phyloP scores from a whole-genome alignment of 2,797 vertebrate species.

The Muscicapa comitata region DNA sequence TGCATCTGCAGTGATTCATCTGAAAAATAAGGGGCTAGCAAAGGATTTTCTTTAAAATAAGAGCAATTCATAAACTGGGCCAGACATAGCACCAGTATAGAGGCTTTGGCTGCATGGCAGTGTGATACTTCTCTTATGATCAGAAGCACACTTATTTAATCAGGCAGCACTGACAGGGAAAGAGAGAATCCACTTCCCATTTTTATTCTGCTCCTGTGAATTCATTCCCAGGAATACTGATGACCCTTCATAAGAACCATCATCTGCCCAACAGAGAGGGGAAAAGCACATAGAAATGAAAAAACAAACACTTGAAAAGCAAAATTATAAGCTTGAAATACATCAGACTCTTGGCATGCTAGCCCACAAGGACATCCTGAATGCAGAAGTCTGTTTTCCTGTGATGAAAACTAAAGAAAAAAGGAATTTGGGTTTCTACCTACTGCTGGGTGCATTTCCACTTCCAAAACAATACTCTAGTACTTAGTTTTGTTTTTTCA shows the following conservation, averaged over 20 bases:
- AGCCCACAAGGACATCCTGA: neutral
- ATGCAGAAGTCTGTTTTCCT: neutral
- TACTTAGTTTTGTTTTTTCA: neutral
- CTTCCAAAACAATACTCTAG: neutral
- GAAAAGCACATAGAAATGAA: neutral
- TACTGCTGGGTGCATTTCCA: neutral
- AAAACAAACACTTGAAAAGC: neutral
- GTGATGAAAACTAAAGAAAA: neutral
- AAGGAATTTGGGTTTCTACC: neutral
- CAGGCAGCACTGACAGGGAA: neutral
- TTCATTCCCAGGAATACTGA: neutral
- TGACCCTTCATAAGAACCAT: neutral
- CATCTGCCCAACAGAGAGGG: neutral
- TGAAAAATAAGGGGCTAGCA: neutral
- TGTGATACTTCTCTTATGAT: fast-evolving
- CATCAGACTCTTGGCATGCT: neutral
- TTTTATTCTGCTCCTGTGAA: neutral
- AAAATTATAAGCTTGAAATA: neutral
- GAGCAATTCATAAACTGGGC: neutral
- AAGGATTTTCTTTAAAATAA: neutral
- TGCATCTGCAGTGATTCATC: neutral
- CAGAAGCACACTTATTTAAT: neutral
- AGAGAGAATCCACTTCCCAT: neutral
- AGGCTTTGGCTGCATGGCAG: neutral
- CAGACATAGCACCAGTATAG: neutral